Percentiles rank a stretch among this genome's conserved stretches.
phyloP scores from a whole-genome alignment of 2,113 vertebrate species.

The Odobenus rosmarus region DNA sequence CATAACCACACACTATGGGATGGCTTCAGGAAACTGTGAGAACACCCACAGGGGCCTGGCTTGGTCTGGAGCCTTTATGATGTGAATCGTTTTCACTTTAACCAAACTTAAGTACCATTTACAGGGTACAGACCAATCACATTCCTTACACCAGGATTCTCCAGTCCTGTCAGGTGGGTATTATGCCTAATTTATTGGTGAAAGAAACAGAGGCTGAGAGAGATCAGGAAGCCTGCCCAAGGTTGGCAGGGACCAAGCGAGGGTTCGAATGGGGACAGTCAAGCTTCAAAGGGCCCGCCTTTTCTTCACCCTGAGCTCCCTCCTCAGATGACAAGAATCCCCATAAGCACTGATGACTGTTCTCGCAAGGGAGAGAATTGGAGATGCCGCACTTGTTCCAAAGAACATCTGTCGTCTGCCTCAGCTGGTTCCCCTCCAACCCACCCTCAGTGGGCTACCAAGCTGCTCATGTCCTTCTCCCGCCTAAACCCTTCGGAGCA shows the following conservation, averaged over 20 bases:
- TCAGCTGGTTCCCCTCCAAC: too few species aligned
- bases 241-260: background rate
- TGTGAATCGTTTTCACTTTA: background rate
- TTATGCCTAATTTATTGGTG: background rate
- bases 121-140: background rate
- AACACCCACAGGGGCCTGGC: too few species aligned
- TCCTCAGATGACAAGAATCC: background rate
- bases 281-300: background rate
- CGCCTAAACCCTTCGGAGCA: background rate
- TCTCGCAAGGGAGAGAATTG: background rate
- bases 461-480: background rate
- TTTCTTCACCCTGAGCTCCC: background rate
- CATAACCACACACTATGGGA: background rate
- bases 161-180: background rate
- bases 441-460: background rate
- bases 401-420: background rate
- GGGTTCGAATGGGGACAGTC: background rate
- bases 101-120: background rate
- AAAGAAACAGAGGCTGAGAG: background rate
- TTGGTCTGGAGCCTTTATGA: background rate
- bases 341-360: fast-evolving
- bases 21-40: background rate
- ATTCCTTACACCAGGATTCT: background rate
- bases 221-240: background rate
- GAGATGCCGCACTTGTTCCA: background rate